Percentiles rank a stretch among this genome's conserved stretches.
phyloP scores from a whole-genome alignment of 2,888 invertebrate genomes.

The Pammene fasciana region DNA sequence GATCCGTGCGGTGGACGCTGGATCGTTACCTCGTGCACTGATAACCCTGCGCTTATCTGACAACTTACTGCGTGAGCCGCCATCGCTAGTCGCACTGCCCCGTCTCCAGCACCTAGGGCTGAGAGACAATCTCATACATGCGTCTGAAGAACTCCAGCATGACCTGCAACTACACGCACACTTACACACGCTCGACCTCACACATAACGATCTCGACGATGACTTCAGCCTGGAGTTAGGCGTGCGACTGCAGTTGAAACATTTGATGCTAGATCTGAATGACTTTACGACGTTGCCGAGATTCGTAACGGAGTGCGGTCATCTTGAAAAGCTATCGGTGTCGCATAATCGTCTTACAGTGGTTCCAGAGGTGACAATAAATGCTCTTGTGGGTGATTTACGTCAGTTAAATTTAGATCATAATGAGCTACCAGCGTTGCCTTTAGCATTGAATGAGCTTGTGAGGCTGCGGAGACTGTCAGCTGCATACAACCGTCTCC shows the following conservation, averaged over 20 bases:
- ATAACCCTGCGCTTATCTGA: constrained; percentile 86
- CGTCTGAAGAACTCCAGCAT: constrained; percentile 52
- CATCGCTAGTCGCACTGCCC: constrained; percentile 81
- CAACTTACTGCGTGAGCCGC: constrained; percentile 85
- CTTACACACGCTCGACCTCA: constrained; percentile 90
- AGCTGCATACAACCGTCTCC: constrained; percentile 89
- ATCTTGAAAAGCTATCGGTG: constrained; percentile 88
- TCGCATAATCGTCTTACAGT: constrained; percentile 87
- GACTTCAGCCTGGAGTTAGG: constrained; percentile 85
- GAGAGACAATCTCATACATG: constrained; percentile 66
- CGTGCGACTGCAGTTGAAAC: constrained; percentile 86
- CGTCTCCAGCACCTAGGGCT: constrained; percentile 86
- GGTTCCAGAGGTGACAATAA: constrained; percentile 86
- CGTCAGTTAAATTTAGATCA: constrained; percentile 91
- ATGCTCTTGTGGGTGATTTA: constrained; percentile 85
- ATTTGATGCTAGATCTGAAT: constrained; percentile 90
- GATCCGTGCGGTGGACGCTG: constrained; percentile 82
- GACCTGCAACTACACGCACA: constrained; percentile 69
- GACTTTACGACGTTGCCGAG: constrained; percentile 85
- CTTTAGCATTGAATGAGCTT: constrained; percentile 84
- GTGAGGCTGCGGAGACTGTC: constrained; percentile 87
- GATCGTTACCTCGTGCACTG: constrained; percentile 84
- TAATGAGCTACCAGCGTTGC: constrained; percentile 86
- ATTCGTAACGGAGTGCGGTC: constrained; percentile 85
- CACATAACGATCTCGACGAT: constrained; percentile 88